Conservation (phyloP, 2,797 vertebrate genomes). For the Neopelma chrysocephalum region DNA sequence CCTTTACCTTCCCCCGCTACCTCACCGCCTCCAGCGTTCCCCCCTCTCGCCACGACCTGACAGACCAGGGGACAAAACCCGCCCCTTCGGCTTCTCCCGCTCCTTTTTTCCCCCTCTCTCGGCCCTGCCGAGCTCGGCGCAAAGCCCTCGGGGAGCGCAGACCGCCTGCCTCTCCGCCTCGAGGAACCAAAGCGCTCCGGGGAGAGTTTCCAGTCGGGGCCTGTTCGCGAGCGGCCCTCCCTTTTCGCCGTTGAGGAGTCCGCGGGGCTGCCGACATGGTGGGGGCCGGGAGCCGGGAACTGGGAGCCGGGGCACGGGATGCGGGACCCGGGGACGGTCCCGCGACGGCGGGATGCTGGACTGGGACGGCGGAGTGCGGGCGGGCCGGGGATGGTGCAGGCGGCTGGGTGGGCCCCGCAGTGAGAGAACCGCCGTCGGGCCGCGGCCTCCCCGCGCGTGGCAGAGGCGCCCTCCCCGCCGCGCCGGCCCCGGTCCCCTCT, state of each 20-base stretch:
- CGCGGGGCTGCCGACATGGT: background rate
- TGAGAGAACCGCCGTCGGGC: background rate
- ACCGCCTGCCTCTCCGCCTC: accelerated
- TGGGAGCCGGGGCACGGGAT: background rate
- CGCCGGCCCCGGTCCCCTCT: background rate
- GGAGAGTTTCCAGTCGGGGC: background rate
- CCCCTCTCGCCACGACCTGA: accelerated
- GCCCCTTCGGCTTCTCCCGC: accelerated
- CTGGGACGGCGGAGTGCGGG: accelerated
- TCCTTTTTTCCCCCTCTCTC: accelerated
- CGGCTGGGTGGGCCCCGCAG: too few species aligned
- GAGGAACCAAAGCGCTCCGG: background rate
- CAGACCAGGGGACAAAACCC: too few species aligned
- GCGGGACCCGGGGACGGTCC: too few species aligned
- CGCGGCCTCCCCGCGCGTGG: background rate
- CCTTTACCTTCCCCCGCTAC: background rate
- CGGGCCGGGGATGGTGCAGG: background rate
- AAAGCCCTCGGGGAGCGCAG: accelerated
- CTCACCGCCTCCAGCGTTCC: background rate
- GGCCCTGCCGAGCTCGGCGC: accelerated
- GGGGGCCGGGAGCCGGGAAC: background rate
- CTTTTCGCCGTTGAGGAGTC: background rate
- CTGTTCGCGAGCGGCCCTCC: accelerated
- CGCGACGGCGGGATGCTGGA: background rate
- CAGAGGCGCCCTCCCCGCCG: background rate